Evolutionary conservation across 2,888 invertebrate genomes (phyloP).

Genomic region (Mayetiola destructor): DNA sequence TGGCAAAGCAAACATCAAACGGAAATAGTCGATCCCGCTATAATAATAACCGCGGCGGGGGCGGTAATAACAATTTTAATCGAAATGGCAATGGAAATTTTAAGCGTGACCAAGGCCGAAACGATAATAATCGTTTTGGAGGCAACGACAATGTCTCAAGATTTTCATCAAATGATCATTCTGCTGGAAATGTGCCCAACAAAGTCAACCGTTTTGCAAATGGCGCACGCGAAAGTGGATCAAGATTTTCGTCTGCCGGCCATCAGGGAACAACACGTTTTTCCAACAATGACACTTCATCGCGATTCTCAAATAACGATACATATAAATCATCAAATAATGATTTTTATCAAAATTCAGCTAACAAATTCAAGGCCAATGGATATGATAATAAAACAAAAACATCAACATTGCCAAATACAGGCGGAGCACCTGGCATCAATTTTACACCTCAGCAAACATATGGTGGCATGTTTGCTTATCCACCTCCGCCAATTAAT

Average conservation of each 20-base stretch:
- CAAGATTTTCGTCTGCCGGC: not conserved
- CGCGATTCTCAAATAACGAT: constrained; percentile 6
- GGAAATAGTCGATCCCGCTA: constrained; percentile 19
- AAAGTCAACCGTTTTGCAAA: not conserved
- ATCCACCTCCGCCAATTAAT: constrained; percentile 30
- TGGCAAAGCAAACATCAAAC: constrained; percentile 38
- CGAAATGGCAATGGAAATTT: constrained; percentile 11
- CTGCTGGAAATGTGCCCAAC: not conserved
- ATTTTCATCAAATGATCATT: not conserved
- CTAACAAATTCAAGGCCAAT: not conserved
- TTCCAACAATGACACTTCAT: not conserved
- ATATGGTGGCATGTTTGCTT: constrained; percentile 27
- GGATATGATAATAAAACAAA: not conserved
- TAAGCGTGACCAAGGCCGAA: not conserved
- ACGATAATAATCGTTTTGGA: not conserved
- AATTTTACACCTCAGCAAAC: not conserved
- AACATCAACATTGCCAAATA: not conserved
- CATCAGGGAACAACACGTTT: not conserved
- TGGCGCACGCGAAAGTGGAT: not conserved
- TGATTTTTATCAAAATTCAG: constrained; percentile 8
- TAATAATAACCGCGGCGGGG: constrained; percentile 16
- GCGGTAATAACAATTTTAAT: constrained; percentile 14
- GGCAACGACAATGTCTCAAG: not conserved
- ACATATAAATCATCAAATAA: not conserved
- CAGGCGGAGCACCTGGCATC: not conserved